Conservation (phyloP, 2,888 invertebrate genomes). For the Dorcus hopei region DNA sequence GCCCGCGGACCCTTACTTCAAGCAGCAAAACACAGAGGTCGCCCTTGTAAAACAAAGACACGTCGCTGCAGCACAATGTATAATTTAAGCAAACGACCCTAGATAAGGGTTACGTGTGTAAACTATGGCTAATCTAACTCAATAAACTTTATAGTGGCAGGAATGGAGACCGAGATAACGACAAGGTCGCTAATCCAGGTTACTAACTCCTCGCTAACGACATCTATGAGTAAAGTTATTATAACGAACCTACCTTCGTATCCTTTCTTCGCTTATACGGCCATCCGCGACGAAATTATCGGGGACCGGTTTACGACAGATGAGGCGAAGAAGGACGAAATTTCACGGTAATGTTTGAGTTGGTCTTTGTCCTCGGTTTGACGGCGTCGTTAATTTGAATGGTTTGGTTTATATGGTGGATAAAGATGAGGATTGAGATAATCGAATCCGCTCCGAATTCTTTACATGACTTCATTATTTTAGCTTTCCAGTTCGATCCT, state of each 20-base stretch:
- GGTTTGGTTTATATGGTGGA: not conserved
- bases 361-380: no score
- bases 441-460: no score
- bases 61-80: slow-evolving; percentile 39
- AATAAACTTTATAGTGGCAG: slow-evolving; percentile 53
- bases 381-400: not conserved
- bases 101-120: slow-evolving; percentile 51
- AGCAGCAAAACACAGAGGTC: slow-evolving; percentile 41
- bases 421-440: no score
- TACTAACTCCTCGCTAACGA: slow-evolving; percentile 45
- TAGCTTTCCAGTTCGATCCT: no score
- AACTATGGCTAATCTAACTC: slow-evolving; percentile 53
- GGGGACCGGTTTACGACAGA: no score
- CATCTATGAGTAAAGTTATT: slow-evolving; percentile 34
- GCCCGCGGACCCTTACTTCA: slow-evolving; percentile 32
- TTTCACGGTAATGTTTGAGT: no score
- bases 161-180: slow-evolving; percentile 51
- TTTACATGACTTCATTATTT: no score
- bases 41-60: slow-evolving; percentile 46
- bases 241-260: not conserved
- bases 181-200: slow-evolving; percentile 47
- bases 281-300: not conserved
- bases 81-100: slow-evolving; percentile 50
- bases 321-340: no score
- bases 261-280: not conserved